These are phyloP conservation scores for Hoplodrina ambigua DNA, from an alignment of 2,888 invertebrate genomes.

Conservation along the genomic window DNA sequence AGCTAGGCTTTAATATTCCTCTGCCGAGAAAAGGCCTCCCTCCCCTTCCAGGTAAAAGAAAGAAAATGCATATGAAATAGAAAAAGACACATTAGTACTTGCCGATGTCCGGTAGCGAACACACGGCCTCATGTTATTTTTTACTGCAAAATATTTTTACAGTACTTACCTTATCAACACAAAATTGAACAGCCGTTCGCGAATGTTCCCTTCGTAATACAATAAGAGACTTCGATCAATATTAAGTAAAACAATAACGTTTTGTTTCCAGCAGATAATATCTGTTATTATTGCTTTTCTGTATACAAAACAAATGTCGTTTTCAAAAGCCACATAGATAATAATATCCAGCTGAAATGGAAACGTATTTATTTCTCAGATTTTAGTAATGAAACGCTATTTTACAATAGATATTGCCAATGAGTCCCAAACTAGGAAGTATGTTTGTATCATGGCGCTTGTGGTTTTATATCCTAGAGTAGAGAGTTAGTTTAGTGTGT, in stretches of 20 bases:
- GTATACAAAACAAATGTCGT: background rate
- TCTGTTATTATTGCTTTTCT: background rate
- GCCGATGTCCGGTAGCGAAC: no score
- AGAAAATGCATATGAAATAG: no score
- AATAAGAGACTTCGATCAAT: slow-evolving; percentile 7
- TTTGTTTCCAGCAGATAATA: slow-evolving; percentile 11
- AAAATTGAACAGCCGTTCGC: background rate
- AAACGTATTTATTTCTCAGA: no score
- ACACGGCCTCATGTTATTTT: background rate
- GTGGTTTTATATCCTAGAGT: background rate
- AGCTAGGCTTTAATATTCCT: no score
- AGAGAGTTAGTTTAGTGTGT: background rate
- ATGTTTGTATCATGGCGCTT: background rate
- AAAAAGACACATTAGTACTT: no score
- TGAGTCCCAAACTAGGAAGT: background rate
- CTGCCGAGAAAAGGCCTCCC: no score
- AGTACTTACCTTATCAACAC: background rate
- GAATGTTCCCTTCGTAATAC: slow-evolving; percentile 13
- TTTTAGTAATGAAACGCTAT: background rate
- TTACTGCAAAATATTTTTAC: no score
- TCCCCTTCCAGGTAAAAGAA: no score
- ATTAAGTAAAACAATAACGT: slow-evolving; percentile 8
- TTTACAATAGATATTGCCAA: background rate
- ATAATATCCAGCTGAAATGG: no score
- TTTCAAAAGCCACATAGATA: background rate